Evolutionary conservation across 2,797 vertebrate genomes (phyloP), one percentile per base, ranked within the genome.

Genomic region (Salarias fasciatus): DNA sequence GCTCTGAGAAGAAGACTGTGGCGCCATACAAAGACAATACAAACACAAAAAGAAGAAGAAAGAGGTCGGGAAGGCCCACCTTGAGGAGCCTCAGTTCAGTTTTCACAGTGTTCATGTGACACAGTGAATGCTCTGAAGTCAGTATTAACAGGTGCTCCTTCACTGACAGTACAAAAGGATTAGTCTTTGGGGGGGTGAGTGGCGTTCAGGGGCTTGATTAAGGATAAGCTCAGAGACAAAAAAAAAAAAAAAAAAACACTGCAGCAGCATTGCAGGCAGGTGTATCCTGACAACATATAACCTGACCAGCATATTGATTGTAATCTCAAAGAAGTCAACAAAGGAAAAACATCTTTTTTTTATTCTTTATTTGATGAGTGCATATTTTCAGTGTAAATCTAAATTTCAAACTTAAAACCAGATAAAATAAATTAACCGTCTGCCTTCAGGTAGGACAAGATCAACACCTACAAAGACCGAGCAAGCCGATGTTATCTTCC

Each of bases 101-200:
- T 93, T 90, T 92, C 89, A 91, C 88, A 84, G 90, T 91, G 18
- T 90, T 82, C 83, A 87, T 90, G 93, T 93, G 84, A 91, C 93
- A 92, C 90, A 80, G 84, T 87, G 89, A 90, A 83, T 90, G 84
- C 92, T 92, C 92, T 79, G 82, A 83, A 79, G 78, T 90, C 89
- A 86, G 89, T 86, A 89, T 93, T 93, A 93, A 92, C 94, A 96
- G 94, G 93, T 95, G 93, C 93, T 91, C 85, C 83, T 92, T 88
- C 85, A 91, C 88, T 88, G 78, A 67, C 81, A 85, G 84, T 90
- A 92, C 93, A 93, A 93, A 89, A 70, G 85, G 77, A 82, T 87
- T 91, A 86, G 82, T 89, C 75, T 88, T 88, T 84, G 38, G 63
- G 63, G 75, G 80, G 68, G 62, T 44, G 77, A 76, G 70, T 75